Base-by-base conservation (phyloP, 2,888 invertebrate species). In the Sclerodermus sp. region DNA sequence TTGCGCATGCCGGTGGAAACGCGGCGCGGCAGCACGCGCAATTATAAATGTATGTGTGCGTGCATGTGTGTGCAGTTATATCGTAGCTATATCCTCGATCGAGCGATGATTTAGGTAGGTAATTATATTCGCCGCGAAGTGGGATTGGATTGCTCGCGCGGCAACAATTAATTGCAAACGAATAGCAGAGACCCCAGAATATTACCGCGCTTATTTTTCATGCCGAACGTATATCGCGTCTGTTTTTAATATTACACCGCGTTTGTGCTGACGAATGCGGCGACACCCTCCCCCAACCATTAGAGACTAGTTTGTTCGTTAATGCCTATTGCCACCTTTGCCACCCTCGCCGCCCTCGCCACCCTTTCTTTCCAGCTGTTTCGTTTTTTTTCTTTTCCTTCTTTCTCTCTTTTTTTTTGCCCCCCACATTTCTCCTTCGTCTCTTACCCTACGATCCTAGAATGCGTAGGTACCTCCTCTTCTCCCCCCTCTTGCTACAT, bases 41-140 rank as follows among this genome's bases (percentile, higher is more conserved):
- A 34, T 34, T 34, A 34, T 10, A 4, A 4, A 34, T 34, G 4
- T 12, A 34, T 34, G 34, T 12, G 10, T 4, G 12, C 10, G 10
- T 10, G 10, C 34, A 12, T 14, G 10, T 34, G 4, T 14, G 10
- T 34, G 12, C 8, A 23, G 3, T 5, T 23, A 23, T 23, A 23
- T 23, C n/a, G n/a, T n/a, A n/a, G 8, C 8, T 8, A 8, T 23
- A 23, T 52, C 48, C 53, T 44, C 61, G 61, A 63, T 64, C 59
- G 63, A 57, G 57, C 63, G 61, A 64, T 63, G 64, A 64, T 64
- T 64, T 63, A 63, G 64, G 61, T 63, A 55, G 64, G 64, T 64
- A 64, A 64, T 64, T 64, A 63, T 64, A 64, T 63, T 59, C 63
- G 58, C 63, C 63, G 61, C 64, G 64, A 64, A 63, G 63, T 63